A percentile compares a stretch with the other conserved stretches of the same genome.
Evolutionary conservation across 2,888 invertebrate species (phyloP).

Genomic region (Arrhopalites spinosus): DNA sequence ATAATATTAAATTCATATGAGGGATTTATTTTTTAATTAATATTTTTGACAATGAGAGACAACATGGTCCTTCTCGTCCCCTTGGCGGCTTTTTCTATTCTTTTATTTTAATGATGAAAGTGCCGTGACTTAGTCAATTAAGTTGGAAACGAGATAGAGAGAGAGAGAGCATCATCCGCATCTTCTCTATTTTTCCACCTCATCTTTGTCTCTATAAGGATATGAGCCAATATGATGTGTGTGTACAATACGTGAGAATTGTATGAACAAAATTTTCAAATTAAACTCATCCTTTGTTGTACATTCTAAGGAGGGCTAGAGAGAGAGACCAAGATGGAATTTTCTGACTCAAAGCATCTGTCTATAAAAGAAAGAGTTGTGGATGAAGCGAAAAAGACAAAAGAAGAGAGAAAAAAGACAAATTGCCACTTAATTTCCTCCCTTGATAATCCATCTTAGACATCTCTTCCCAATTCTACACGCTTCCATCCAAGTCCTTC

Average conservation of each 20-base stretch:
- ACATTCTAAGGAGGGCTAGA: too few relatives aligned
- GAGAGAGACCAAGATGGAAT: too few relatives aligned
- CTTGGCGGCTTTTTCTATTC: too few relatives aligned
- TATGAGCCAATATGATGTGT: neutral
- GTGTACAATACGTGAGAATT: too few relatives aligned
- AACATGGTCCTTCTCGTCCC: too few relatives aligned
- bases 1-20: too few relatives aligned
- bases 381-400: neutral
- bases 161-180: neutral
- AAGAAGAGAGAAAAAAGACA: neutral
- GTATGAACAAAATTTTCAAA: neutral
- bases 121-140: slow-evolving; percentile 7
- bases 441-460: neutral
- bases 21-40: too few relatives aligned
- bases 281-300: neutral
- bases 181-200: neutral
- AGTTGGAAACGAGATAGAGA: too few relatives aligned
- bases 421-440: neutral
- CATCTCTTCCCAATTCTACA: neutral
- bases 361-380: neutral
- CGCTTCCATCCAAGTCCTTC: neutral
- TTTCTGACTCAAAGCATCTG: neutral
- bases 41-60: too few relatives aligned
- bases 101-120: neutral
- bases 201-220: neutral